Evolutionary conservation across 2,888 invertebrate species (phyloP).

Genomic region (Melanostoma scalare): DNA sequence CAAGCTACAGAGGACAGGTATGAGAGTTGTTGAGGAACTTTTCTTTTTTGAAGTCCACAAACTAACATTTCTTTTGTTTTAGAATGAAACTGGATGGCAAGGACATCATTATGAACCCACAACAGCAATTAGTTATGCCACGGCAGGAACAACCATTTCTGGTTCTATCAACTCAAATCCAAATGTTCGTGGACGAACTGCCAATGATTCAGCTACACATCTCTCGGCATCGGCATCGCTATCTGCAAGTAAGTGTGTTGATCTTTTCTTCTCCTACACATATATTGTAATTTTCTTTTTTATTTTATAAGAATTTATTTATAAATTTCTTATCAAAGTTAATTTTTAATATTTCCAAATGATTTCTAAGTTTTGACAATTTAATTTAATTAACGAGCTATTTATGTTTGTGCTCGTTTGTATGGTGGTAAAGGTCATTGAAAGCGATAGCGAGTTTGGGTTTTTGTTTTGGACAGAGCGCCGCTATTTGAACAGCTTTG

Average conservation of each 20-base stretch:
- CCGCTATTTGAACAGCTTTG: conserved; percentile 37
- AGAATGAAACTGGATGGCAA: conserved; percentile 79
- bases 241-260: conserved; percentile 87
- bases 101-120: conserved; percentile 77
- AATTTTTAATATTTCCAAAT: conserved; percentile 61
- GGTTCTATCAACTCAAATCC: conserved; percentile 73
- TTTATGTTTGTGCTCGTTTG: neutral
- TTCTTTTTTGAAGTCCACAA: neutral
- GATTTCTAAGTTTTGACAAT: conserved; percentile 52
- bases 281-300: conserved; percentile 47
- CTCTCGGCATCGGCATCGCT: conserved; percentile 88
- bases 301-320: conserved; percentile 32
- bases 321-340: conserved; percentile 46
- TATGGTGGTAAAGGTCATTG: conserved; percentile 18
- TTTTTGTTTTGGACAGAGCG: neutral
- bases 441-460: conserved; percentile 1
- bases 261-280: conserved; percentile 25
- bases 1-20: conserved; percentile 80
- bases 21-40: too few species aligned
- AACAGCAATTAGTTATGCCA: conserved; percentile 77
- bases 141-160: conserved; percentile 75
- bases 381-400: conserved; percentile 35
- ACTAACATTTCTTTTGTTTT: conserved; percentile 28
- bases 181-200: conserved; percentile 77
- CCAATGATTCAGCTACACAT: conserved; percentile 82